Base-by-base conservation (phyloP, 2,888 invertebrate genomes). In the Muschampia plurimacula region DNA sequence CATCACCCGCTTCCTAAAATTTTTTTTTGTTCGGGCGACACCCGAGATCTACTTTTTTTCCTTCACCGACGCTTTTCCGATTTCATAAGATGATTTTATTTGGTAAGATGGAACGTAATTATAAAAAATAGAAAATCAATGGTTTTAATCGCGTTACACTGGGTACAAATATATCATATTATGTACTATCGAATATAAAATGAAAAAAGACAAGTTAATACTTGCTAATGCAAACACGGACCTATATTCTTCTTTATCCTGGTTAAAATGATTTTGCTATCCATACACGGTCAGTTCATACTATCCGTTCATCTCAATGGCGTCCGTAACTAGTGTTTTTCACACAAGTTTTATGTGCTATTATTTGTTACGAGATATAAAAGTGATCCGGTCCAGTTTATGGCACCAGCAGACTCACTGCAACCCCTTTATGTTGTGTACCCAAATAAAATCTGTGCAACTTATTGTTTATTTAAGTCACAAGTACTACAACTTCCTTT, bases 311-410 rank as follows among this genome's bases (percentile, higher is more conserved):
- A 86, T 84, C 79, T 78, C 77, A 75, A 78, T 82, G 75, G 83
- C 63, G 70, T 79, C 84, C 82, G 89, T 93, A 90, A 91, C 92
- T 93, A 91, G 92, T 91, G 90, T 93, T 93, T 93, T 94, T 93
- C 93, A 89, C 92, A 87, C 89, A 91, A 92, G 89, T 94, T 95
- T 95, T 94, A 94, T 93, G 92, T 84, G 90, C 93, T 92, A 94
- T 95, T 94, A 95, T 94, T 94, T 92, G 92, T 90, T 90, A 89
- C 87, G 89, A 86, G 89, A 86, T 89, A 93, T 94, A 94, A 94
- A 94, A 91, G 89, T 90, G 87, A 89, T 90, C 90, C 90, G 77
- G 86, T 79, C 82, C 83, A 82, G 88, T 92, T 92, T 93, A 93
- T 84, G 75, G 80, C 78, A 79, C 84, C 77, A 77, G 81, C 88